Evolutionary conservation across 2,797 vertebrate genomes (phyloP).

Genomic region (Octomys mimax): DNA sequence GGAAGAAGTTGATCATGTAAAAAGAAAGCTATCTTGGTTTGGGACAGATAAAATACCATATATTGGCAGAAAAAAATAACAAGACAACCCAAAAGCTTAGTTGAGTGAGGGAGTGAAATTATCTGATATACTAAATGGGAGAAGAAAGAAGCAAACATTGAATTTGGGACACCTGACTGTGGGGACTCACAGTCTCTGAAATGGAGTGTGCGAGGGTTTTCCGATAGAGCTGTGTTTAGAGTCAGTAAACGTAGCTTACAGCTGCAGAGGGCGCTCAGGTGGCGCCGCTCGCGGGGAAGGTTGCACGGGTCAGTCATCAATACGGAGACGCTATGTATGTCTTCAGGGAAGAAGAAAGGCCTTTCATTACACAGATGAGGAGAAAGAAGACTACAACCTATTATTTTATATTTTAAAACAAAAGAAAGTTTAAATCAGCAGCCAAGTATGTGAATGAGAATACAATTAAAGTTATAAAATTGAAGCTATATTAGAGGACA

Average conservation of each 20-base stretch:
- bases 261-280: too few relatives aligned
- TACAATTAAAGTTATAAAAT: constrained; percentile 27
- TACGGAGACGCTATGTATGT: neutral
- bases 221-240: neutral
- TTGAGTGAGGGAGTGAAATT: neutral
- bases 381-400: neutral
- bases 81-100: neutral
- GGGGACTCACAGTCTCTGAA: neutral
- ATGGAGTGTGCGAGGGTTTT: neutral
- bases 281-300: neutral
- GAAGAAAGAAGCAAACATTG: neutral
- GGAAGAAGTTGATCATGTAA: neutral
- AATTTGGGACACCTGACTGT: neutral
- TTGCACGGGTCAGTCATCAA: neutral
- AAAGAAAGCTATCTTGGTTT: constrained; percentile 5
- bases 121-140: neutral
- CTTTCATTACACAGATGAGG: neutral
- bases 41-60: neutral
- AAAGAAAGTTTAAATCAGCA: neutral
- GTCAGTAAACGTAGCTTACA: neutral
- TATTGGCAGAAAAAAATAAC: neutral
- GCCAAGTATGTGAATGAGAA: neutral
- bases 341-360: neutral
- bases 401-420: constrained; percentile 46
- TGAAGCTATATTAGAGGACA: neutral